Evolutionary conservation across 2,888 invertebrate genomes (phyloP), one percentile per base, ranked within the genome.

Genomic region (Stenotaenia linearis): DNA sequence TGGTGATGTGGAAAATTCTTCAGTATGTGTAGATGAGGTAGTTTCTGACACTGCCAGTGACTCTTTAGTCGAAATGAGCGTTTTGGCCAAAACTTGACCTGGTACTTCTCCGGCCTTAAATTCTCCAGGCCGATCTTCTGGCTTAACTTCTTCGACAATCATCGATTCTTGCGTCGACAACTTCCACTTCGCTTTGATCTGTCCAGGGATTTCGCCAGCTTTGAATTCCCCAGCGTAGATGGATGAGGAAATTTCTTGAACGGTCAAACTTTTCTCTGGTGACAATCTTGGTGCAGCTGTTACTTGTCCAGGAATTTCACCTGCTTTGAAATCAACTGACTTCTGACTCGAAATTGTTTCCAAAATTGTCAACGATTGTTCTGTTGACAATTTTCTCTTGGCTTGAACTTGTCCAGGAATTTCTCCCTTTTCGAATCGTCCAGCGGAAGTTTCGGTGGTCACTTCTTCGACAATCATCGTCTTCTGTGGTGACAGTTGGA

Each of bases 171-270:
- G 83, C 6, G 83, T 81, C 35, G 80, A 77, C 32, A 40, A 83
- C 75, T 35, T 78, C 77, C 10, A 81, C 45, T 30, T 80, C 79
- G 79, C 61, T 69, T 79, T 79, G 21, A 83, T 69, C 21, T 77
- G 61, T 18, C 79, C 79, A 4, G 78, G 79, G 3, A 69, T 35
- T 75, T 80, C 78, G 23, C 80, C 79, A 74, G 74, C 56, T 12
- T 35, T 50, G 23, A 78, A 80, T 78, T 61, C 69, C 9, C 61
- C 78, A 2, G 78, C 75, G 6, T 86, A 84, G 91, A 91, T 35
- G 32, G 56, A 18, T 30, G 78, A 50, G 9, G 77, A 0, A 5
- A 83, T 80, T 80, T 83, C 83, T 25, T 81, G 79, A 4, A 83
- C 80, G 35, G 82, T 81, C 4, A 84, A 69, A 1, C 83, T 81